Conservation (phyloP, 1,140 invertebrate genomes). For the Zaprionus nigranus region DNA sequence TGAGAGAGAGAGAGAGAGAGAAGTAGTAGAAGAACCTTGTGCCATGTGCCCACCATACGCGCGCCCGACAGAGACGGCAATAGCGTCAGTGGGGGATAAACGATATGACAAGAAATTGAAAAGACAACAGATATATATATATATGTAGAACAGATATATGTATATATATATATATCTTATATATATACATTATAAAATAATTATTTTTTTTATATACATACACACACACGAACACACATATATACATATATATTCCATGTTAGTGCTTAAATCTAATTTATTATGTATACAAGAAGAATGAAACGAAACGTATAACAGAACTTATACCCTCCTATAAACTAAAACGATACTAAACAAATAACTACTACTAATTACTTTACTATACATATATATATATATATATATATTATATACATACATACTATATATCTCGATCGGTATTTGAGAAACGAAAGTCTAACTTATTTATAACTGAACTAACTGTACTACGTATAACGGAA, state of each 20-base stretch:
- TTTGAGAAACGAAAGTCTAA: constrained; percentile 51
- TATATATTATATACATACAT: constrained; percentile 17
- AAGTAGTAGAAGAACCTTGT: constrained; percentile 51
- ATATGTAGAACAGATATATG: constrained; percentile 16
- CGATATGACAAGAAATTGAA: constrained; percentile 3
- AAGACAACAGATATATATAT: constrained; percentile 14
- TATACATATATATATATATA: not conserved
- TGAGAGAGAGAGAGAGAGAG: not conserved
- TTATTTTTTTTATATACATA: constrained; percentile 63
- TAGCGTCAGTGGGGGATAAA: not conserved
- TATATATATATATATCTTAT: not conserved
- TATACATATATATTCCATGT: constrained; percentile 61
- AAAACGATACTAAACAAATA: constrained; percentile 43
- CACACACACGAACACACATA: constrained; percentile 39
- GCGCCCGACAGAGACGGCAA: constrained; percentile 34
- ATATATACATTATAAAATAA: constrained; percentile 37
- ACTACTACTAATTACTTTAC: constrained; percentile 23
- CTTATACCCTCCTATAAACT: constrained; percentile 47
- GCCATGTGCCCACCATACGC: constrained; percentile 57
- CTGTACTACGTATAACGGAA: constrained; percentile 38
- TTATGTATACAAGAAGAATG: constrained; percentile 44
- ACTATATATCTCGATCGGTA: constrained; percentile 24
- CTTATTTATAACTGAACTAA: constrained; percentile 35
- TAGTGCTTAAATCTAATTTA: constrained; percentile 82
- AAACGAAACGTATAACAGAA: constrained; percentile 54